These are phyloP conservation scores for Dynastes tityus DNA, from an alignment of 2,888 invertebrate genomes.

Conservation along the genomic window DNA sequence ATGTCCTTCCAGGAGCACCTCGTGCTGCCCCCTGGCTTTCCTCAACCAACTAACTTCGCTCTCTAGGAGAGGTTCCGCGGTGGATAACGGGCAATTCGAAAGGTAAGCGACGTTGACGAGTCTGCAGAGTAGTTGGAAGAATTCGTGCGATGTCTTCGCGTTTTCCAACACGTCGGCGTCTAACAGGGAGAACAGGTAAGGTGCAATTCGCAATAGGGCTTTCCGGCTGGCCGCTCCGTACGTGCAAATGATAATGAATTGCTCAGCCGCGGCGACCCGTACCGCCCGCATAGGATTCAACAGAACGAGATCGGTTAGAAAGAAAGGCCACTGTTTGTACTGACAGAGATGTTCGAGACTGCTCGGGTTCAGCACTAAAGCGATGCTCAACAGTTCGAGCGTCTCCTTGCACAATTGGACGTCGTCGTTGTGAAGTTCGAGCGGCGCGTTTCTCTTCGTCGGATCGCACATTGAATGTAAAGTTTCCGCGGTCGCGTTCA, in stretches of 20 bases:
- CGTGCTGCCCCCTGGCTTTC: conserved; percentile 73
- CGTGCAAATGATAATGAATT: conserved; percentile 87
- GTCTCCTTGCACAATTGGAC: conserved; percentile 85
- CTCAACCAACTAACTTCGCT: conserved; percentile 87
- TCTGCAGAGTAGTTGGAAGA: conserved; percentile 73
- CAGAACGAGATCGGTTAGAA: conserved; percentile 90
- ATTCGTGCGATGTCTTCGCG: conserved; percentile 85
- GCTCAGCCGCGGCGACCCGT: conserved; percentile 86
- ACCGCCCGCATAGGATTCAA: conserved; percentile 85
- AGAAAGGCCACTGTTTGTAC: conserved; percentile 90
- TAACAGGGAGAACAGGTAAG: conserved; percentile 79
- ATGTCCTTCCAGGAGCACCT: conserved; percentile 76
- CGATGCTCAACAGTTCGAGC: conserved; percentile 91
- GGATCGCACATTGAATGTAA: conserved; percentile 79
- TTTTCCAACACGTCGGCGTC: conserved; percentile 77
- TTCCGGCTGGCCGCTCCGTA: conserved; percentile 79
- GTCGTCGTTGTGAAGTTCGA: conserved; percentile 67
- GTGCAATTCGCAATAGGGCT: conserved; percentile 78
- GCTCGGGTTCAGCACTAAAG: conserved; percentile 90
- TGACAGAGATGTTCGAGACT: conserved; percentile 86
- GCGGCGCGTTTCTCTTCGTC: conserved; percentile 76
- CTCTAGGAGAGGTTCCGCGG: conserved; percentile 80
- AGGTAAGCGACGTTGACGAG: conserved; percentile 79
- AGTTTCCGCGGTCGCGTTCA: conserved; percentile 75
- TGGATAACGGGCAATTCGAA: conserved; percentile 80